Percentiles rank a stretch among this genome's conserved stretches.
Conservation (phyloP, 2,113 vertebrate genomes). For the Ceratotherium simum region DNA sequence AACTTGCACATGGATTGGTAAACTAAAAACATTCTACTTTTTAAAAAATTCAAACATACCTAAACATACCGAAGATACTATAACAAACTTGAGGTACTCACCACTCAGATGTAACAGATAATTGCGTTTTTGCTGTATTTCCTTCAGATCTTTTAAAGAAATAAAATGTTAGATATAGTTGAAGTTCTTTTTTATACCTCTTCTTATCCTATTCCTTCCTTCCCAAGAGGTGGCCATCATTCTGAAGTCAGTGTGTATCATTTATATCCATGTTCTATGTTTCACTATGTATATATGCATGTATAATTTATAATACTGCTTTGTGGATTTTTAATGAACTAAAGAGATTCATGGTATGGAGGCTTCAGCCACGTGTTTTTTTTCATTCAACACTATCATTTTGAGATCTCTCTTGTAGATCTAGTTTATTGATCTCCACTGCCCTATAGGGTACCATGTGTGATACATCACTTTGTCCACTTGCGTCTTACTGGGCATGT, state of each 20-base stretch:
- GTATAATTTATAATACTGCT: background rate
- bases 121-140: background rate
- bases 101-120: background rate
- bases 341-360: background rate
- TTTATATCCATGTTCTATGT: background rate
- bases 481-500: background rate
- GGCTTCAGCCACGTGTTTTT: background rate
- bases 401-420: background rate
- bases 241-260: background rate
- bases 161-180: background rate
- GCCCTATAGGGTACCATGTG: background rate
- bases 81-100: background rate
- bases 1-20: background rate
- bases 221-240: background rate
- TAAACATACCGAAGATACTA: background rate
- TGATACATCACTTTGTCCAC: background rate
- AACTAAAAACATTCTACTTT: background rate
- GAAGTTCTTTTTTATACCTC: background rate
- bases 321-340: background rate
- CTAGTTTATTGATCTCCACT: background rate
- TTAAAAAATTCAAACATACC: background rate
- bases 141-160: constrained; percentile 21
- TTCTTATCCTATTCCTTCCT: background rate
- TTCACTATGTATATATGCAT: background rate
- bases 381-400: background rate